Percentiles rank a stretch among this genome's conserved stretches.
Evolutionary conservation across 2,888 invertebrate species (phyloP).

Genomic region (Nowickia ferox): DNA sequence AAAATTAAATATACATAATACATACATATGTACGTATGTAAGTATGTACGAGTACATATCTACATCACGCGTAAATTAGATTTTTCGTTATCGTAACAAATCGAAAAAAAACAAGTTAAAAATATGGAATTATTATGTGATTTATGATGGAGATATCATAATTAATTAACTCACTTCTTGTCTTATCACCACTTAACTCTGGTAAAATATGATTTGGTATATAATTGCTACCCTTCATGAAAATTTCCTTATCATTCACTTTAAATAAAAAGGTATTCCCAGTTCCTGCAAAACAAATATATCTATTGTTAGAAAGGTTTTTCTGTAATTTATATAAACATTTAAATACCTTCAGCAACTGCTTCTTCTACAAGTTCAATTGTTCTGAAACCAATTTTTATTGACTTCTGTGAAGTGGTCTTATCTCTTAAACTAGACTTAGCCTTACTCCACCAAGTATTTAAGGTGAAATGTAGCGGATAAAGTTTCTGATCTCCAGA

Average conservation of each 20-base stretch:
- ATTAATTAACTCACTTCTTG: constrained; percentile 81
- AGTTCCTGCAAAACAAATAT: constrained; percentile 77
- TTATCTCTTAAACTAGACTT: constrained; percentile 76
- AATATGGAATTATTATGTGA: neutral
- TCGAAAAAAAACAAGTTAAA: neutral
- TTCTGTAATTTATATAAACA: neutral
- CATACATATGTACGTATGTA: too few species aligned
- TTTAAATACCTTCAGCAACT: constrained; percentile 56
- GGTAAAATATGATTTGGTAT: constrained; percentile 94
- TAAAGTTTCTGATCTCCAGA: constrained; percentile 92
- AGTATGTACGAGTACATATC: too few species aligned
- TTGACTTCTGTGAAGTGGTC: constrained; percentile 83
- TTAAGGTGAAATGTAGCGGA: constrained; percentile 85
- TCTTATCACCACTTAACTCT: constrained; percentile 86
- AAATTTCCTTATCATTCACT: constrained; percentile 93
- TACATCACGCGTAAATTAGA: too few species aligned
- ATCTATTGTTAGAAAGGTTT: neutral
- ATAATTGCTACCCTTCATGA: constrained; percentile 97
- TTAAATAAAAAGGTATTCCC: constrained; percentile 94
- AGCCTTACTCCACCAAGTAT: constrained; percentile 78
- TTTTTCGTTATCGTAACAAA: too few species aligned
- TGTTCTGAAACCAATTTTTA: constrained; percentile 93
- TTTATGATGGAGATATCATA: neutral
- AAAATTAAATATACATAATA: too few species aligned
- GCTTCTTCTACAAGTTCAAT: constrained; percentile 90